These are phyloP conservation scores for Tolmerus cingulatus DNA, from an alignment of 2,888 invertebrate species.

Conservation along the genomic window DNA sequence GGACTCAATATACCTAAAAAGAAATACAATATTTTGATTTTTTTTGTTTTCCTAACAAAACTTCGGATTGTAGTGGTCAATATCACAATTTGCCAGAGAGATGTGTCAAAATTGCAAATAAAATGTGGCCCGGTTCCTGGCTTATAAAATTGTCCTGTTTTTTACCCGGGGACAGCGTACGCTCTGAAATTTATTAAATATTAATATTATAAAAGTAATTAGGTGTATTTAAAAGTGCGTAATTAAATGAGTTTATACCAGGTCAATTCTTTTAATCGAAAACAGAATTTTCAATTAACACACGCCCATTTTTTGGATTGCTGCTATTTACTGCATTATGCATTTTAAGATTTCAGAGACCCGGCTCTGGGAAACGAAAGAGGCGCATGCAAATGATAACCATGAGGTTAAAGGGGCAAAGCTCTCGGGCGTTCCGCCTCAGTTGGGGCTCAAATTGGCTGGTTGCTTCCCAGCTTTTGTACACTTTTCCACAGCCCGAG, in stretches of 20 bases:
- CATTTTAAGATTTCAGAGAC: not conserved
- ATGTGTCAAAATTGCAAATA: not conserved
- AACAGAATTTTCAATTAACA: not conserved
- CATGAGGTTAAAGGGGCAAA: constrained; percentile 34
- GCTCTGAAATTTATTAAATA: not conserved
- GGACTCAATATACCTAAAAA: not conserved
- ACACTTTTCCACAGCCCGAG: not conserved
- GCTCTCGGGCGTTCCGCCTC: not conserved
- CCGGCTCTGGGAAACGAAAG: not conserved
- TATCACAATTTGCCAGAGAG: not conserved
- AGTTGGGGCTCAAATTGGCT: not conserved
- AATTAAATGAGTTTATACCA: not conserved
- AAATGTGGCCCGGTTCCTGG: not conserved
- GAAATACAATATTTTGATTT: not conserved
- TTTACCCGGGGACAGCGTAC: not conserved
- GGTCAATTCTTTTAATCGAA: not conserved
- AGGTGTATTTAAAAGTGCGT: not conserved
- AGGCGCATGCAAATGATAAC: not conserved
- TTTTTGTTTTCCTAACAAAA: not conserved
- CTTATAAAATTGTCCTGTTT: not conserved
- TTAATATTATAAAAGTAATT: too few relatives aligned
- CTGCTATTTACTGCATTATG: not conserved
- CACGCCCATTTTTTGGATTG: not conserved
- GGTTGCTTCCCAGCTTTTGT: not conserved
- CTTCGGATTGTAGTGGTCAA: not conserved